These are phyloP conservation scores for Taenioides sp. DNA, from an alignment of 2,797 vertebrate genomes.

Conservation along the genomic window DNA sequence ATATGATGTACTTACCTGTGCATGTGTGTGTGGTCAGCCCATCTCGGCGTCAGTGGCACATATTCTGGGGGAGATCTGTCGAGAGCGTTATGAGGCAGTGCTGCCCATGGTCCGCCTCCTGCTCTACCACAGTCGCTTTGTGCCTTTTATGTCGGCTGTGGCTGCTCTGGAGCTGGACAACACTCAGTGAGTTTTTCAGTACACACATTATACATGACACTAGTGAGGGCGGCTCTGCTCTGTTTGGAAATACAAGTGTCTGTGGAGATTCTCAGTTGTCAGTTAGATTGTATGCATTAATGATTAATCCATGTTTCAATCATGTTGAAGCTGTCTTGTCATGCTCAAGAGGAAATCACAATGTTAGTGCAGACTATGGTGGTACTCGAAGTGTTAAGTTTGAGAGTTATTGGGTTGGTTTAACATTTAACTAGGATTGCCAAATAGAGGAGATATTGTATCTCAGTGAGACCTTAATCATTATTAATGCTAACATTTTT, in stretches of 20 bases:
- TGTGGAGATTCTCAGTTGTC: neutral
- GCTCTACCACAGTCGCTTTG: conserved; percentile 92
- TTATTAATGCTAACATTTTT: neutral
- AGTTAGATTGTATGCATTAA: neutral
- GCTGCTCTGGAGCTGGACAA: conserved; percentile 93
- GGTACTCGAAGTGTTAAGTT: neutral
- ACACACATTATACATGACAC: neutral
- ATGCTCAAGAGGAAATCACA: neutral
- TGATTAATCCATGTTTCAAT: neutral
- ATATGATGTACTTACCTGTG: neutral
- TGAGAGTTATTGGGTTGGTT: neutral
- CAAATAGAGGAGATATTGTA: neutral
- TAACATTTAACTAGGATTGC: neutral
- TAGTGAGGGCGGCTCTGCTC: neutral
- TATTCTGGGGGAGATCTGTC: conserved; percentile 92
- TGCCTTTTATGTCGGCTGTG: conserved; percentile 91
- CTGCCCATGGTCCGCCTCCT: conserved; percentile 91
- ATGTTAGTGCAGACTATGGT: neutral
- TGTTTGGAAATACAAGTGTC: neutral
- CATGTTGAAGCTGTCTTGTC: neutral
- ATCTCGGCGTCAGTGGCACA: conserved; percentile 94
- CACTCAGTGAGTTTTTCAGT: conserved; percentile 87
- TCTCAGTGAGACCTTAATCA: neutral
- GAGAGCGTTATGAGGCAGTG: conserved; percentile 91
- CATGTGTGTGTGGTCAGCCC: conserved; percentile 75